A percentile compares a stretch with the other conserved stretches of the same genome.
phyloP scores from a whole-genome alignment of 2,797 vertebrate genomes.

The Nannoperca australis region DNA sequence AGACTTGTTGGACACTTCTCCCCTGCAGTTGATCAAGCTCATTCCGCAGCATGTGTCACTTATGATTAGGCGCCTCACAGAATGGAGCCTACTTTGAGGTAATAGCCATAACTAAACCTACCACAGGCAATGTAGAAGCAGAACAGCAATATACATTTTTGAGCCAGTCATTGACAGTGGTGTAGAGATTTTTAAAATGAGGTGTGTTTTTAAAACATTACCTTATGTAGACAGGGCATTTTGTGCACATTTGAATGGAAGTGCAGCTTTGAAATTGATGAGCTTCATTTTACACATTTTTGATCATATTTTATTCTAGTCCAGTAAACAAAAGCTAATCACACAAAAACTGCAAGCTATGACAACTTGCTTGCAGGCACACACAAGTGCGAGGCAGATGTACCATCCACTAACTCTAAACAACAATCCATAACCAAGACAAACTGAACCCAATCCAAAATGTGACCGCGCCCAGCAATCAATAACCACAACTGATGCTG shows the following conservation, averaged over 20 bases:
- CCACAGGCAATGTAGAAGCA: slow-evolving; percentile 17
- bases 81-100: slow-evolving; percentile 16
- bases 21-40: slow-evolving; percentile 17
- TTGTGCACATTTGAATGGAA: slow-evolving; percentile 9
- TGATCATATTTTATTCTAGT: slow-evolving; percentile 6
- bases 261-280: not conserved
- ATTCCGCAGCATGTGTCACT: slow-evolving; percentile 26
- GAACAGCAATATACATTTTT: slow-evolving; percentile 14
- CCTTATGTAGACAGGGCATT: not conserved
- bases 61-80: not conserved
- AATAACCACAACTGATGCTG: slow-evolving; percentile 43
- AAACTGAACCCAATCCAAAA: slow-evolving; percentile 23
- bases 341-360: not conserved
- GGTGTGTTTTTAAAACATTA: not conserved
- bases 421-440: slow-evolving; percentile 15
- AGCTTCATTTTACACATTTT: slow-evolving; percentile 15
- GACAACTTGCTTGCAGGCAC: not conserved
- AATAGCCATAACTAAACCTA: slow-evolving; percentile 20
- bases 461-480: slow-evolving; percentile 8
- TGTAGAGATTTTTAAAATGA: not conserved
- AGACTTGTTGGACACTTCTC: not conserved
- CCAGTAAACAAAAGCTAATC: slow-evolving; percentile 11
- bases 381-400: not conserved
- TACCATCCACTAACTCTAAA: slow-evolving; percentile 15
- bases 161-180: not conserved